Conservation (phyloP, 2,797 vertebrate genomes). For the Tragelaphus eurycerus region DNA sequence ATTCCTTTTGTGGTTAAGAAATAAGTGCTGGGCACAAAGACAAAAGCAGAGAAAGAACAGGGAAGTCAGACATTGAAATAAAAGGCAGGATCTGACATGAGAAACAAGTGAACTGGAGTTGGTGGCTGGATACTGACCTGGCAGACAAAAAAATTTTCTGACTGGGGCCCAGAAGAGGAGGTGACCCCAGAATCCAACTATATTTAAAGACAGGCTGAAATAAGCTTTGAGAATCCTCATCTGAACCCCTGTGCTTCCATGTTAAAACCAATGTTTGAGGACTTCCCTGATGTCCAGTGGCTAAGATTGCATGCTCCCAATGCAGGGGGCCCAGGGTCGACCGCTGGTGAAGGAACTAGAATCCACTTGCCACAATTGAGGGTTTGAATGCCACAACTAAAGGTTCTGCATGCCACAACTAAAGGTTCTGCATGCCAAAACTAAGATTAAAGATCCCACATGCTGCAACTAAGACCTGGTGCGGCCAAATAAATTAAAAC, state of each 20-base stretch:
- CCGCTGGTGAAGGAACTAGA: neutral
- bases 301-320: neutral
- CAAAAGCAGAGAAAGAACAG: neutral
- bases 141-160: slow-evolving; percentile 1
- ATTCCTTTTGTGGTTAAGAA: neutral
- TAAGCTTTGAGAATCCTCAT: neutral
- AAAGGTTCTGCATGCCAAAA: neutral
- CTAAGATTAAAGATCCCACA: neutral
- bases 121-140: neutral
- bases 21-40: neutral
- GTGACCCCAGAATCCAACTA: neutral
- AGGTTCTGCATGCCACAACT: neutral
- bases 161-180: neutral
- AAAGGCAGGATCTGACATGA: neutral
- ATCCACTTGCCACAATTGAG: neutral
- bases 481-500: neutral
- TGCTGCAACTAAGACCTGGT: neutral
- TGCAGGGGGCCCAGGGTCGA: neutral
- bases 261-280: neutral
- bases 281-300: neutral
- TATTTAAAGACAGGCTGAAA: neutral
- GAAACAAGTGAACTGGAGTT: neutral
- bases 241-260: neutral
- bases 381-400: neutral
- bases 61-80: neutral